Percentiles rank a stretch among this genome's conserved stretches.
These are phyloP conservation scores for Pycnonotus jocosus DNA, from an alignment of 2,113 vertebrate genomes.

Conservation along the genomic window DNA sequence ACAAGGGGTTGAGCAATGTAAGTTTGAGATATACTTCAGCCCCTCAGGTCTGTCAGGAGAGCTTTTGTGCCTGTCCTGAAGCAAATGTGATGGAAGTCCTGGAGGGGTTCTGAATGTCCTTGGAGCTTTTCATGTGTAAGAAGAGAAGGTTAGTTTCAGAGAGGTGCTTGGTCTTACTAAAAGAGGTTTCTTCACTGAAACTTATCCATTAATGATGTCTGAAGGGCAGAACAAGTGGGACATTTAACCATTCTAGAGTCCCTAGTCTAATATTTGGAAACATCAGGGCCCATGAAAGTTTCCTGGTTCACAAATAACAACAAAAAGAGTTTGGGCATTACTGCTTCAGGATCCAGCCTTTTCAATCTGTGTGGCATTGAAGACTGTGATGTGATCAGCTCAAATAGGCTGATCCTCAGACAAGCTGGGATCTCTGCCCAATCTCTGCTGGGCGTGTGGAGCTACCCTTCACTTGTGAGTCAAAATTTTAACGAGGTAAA, in stretches of 20 bases:
- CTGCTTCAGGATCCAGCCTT: background rate
- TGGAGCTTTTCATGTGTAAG: background rate
- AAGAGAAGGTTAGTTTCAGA: background rate
- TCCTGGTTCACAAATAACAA: background rate
- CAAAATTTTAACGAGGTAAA: background rate
- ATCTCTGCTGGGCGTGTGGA: background rate
- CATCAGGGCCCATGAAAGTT: background rate
- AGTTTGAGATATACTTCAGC: background rate
- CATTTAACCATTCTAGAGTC: background rate
- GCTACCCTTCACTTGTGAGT: accelerated
- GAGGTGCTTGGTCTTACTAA: background rate
- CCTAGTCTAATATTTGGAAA: background rate
- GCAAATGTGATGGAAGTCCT: background rate
- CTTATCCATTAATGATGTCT: background rate
- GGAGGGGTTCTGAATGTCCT: background rate
- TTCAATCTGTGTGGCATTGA: background rate
- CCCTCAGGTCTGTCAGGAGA: background rate
- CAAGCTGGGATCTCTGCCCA: background rate
- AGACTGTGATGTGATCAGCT: background rate
- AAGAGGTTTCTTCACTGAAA: background rate
- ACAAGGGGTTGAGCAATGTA: background rate
- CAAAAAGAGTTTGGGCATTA: background rate
- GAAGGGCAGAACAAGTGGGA: background rate
- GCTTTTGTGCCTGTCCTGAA: background rate
- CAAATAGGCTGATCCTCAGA: background rate